These are phyloP conservation scores for Icerya purchasi DNA, from an alignment of 2,888 invertebrate genomes.

Conservation along the genomic window DNA sequence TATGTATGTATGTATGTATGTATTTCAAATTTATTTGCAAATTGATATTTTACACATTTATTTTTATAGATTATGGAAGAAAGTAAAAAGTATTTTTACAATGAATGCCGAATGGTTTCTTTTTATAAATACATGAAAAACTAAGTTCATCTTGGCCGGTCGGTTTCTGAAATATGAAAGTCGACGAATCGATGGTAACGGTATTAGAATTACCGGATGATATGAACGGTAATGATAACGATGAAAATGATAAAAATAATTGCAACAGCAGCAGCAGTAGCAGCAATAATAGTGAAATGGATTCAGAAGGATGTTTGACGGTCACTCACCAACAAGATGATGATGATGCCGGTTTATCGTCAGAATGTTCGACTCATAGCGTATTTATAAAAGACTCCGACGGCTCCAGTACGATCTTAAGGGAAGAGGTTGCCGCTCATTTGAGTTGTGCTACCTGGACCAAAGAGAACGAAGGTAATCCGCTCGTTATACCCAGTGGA, in stretches of 20 bases:
- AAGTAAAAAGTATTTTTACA: too few relatives aligned
- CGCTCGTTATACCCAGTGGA: slow-evolving; percentile 88
- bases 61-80: too few relatives aligned
- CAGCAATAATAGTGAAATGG: slow-evolving; percentile 10
- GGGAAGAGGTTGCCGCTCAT: slow-evolving; percentile 88
- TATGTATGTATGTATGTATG: too few relatives aligned
- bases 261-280: slow-evolving; percentile 1
- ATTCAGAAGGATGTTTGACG: slow-evolving; percentile 12
- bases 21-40: too few relatives aligned
- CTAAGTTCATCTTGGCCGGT: too few relatives aligned
- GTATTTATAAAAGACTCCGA: slow-evolving; percentile 56
- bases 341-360: slow-evolving; percentile 47
- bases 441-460: slow-evolving; percentile 76
- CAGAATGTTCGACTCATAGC: slow-evolving; percentile 20
- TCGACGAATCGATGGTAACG: slow-evolving; percentile 2
- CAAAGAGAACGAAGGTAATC: slow-evolving; percentile 35
- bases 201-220: slow-evolving; percentile 11
- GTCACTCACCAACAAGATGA: slow-evolving; percentile 34
- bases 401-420: slow-evolving; percentile 61
- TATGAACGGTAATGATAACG: not conserved
- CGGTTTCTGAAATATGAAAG: not conserved
- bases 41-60: too few relatives aligned
- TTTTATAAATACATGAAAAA: too few relatives aligned
- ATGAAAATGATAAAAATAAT: not conserved
- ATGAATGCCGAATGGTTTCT: too few relatives aligned